Conservation (phyloP, 2,888 invertebrate species). For the Polietes domitor region DNA sequence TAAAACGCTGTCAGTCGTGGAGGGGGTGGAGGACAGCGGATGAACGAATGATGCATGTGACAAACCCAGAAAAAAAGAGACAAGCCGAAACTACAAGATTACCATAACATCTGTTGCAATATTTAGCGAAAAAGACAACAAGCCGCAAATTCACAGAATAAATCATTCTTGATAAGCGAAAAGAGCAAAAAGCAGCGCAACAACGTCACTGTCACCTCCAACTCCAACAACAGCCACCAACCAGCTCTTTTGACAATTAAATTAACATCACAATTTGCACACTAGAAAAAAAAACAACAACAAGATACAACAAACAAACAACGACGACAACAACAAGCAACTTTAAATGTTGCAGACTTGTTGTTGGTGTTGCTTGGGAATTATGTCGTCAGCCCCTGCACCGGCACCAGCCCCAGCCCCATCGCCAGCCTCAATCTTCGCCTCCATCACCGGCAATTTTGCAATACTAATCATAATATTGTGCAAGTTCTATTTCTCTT, state of each 20-base stretch:
- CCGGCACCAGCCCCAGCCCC: not conserved
- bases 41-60: not conserved
- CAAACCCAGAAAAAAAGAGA: not conserved
- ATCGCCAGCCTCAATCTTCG: not conserved
- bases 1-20: not conserved
- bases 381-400: constrained; percentile 49
- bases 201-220: not conserved
- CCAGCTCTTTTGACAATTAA: constrained; percentile 27
- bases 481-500: constrained; percentile 55
- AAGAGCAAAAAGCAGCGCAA: not conserved
- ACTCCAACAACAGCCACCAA: not conserved
- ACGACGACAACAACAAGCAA: not conserved
- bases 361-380: constrained; percentile 53
- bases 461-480: constrained; percentile 65
- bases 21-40: too few species aligned
- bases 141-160: constrained; percentile 24
- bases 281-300: not conserved
- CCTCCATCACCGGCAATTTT: constrained; percentile 35
- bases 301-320: too few species aligned
- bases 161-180: constrained; percentile 34
- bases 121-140: not conserved
- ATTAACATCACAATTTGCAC: constrained; percentile 39
- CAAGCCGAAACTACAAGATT: constrained; percentile 3
- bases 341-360: constrained; percentile 43
- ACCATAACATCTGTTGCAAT: constrained; percentile 34